Percentiles rank a stretch among this genome's conserved stretches.
These are phyloP conservation scores for Napeogenes inachia DNA, from an alignment of 2,888 invertebrate genomes.

Conservation along the genomic window DNA sequence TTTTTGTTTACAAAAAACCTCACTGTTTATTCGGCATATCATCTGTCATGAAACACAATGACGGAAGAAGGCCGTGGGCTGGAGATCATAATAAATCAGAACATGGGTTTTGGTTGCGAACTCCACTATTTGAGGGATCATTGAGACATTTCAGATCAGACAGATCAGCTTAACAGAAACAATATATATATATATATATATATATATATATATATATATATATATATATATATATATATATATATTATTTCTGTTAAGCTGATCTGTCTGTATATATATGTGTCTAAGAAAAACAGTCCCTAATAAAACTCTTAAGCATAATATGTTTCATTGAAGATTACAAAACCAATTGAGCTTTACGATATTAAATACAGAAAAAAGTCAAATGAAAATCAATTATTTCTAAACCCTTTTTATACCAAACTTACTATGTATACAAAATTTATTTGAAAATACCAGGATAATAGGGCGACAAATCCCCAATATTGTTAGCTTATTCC, in stretches of 20 bases:
- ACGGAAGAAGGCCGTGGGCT: conserved; percentile 27
- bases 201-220: too few relatives aligned
- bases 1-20: conserved; percentile 32
- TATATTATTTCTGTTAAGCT: too few relatives aligned
- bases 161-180: neutral
- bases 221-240: too few relatives aligned
- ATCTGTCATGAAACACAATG: conserved; percentile 41
- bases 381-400: neutral
- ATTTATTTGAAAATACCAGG: conserved; percentile 9
- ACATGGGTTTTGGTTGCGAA: conserved; percentile 37
- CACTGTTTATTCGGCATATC: conserved; percentile 31
- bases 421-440: conserved; percentile 6
- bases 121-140: conserved; percentile 42
- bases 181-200: too few relatives aligned
- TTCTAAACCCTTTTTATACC: conserved; percentile 2
- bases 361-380: neutral
- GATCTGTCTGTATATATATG: too few relatives aligned
- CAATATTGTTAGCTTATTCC: conserved; percentile 23
- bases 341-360: neutral
- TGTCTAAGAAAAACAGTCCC: too few relatives aligned
- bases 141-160: conserved; percentile 18
- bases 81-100: conserved; percentile 46
- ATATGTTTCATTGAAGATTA: too few relatives aligned
- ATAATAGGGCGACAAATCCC: conserved; percentile 18
- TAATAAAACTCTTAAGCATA: too few relatives aligned